Evolutionary conservation across 2,113 vertebrate species (phyloP), one percentile per base, ranked within the genome.

Genomic region (Boleophthalmus pectinirostris): DNA sequence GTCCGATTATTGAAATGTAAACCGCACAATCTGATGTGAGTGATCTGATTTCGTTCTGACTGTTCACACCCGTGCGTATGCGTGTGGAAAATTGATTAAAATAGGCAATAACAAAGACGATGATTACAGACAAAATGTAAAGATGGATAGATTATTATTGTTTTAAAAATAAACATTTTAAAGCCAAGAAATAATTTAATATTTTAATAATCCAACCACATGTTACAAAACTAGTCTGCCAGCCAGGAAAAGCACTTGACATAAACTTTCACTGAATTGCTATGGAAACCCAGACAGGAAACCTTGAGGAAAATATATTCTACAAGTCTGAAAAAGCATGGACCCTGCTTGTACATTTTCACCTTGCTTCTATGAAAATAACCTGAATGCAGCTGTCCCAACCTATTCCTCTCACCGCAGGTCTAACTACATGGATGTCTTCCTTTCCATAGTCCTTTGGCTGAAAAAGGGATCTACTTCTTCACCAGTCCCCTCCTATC

Each of bases 401-500:
- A 51, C 43, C 16, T 23, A 43, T 66, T 51, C 16, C 58, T 61
- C 51, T 18, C 23, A 67, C 46, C 72, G 71, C 49, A 51, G 38
- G 47, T 69, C 69, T 74, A 66, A 71, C 73, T 71, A 69, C 58
- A 70, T 69, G 6, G 64, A 77, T 73, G 66, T 70, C 80, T 75
- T 71, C 46, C 29, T 68, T 66, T 77, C 74, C 71, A 45, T 21
- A 51, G 58, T 58, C 49, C 74, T 54, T 45, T 29, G 69, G 71
- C 75, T 70, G 77, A 35, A 78, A 72, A 75, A 70, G 58, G 78
- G 79, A 77, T 68, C 79, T 81, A 74, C 76, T 78, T 75, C 79
- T 73, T 80, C 72, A 69, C 60, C 75, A 68, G 65, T 81, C 79
- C 71, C 70, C 65, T 86, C 72, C 70, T 66, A 43, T 67, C 77